Conservation (phyloP, 2,888 invertebrate genomes). For the Tanytarsus gracilentus region DNA sequence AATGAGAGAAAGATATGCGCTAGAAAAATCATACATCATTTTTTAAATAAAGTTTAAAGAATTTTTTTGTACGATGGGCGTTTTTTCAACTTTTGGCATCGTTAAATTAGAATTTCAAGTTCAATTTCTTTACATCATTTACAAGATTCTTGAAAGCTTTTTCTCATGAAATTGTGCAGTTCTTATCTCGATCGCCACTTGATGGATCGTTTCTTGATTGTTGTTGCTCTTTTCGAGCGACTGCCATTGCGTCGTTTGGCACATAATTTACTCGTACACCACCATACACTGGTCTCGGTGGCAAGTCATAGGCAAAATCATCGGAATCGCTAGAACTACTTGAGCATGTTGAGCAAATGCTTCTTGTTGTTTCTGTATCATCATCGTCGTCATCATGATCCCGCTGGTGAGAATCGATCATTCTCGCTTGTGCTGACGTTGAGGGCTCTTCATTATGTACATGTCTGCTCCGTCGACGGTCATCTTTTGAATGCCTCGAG, state of each 20-base stretch:
- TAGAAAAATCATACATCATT: not conserved
- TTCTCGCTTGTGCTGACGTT: not conserved
- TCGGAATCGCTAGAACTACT: constrained; percentile 75
- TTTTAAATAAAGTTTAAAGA: not conserved
- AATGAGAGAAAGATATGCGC: constrained; percentile 8
- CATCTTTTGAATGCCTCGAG: not conserved
- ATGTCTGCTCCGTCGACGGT: not conserved
- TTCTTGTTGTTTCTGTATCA: constrained; percentile 58
- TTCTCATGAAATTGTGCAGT: constrained; percentile 28
- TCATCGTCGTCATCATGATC: constrained; percentile 32
- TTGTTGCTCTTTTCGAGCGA: constrained; percentile 49
- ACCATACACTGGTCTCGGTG: constrained; percentile 73
- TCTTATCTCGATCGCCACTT: constrained; percentile 13
- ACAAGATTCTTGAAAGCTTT: constrained; percentile 22
- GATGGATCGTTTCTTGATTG: constrained; percentile 15
- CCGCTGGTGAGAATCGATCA: constrained; percentile 37
- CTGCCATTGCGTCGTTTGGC: constrained; percentile 80
- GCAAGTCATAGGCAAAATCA: constrained; percentile 76
- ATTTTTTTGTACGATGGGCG: constrained; percentile 9
- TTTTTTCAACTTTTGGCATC: constrained; percentile 20
- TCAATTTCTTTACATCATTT: constrained; percentile 26
- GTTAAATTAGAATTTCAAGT: constrained; percentile 4
- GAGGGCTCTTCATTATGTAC: not conserved
- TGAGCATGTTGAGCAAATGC: constrained; percentile 85
- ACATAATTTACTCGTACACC: constrained; percentile 88